phyloP scores from a whole-genome alignment of 2,888 invertebrate species.

The Lissonota sp. region DNA sequence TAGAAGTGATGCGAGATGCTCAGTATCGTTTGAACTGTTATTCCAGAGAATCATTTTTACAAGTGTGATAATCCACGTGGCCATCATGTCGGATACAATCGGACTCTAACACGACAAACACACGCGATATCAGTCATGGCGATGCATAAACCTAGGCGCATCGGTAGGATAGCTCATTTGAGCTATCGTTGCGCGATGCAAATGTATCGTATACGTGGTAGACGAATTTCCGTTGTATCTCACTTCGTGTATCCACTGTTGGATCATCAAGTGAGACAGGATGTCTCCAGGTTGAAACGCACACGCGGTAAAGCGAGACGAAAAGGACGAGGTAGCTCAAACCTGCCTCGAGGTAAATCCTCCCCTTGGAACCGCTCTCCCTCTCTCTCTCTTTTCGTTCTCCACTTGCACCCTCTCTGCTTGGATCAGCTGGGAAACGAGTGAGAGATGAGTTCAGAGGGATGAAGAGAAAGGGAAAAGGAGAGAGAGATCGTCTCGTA shows the following conservation, averaged over 20 bases:
- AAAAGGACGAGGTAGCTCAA: conserved; percentile 79
- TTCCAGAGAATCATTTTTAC: too few species aligned
- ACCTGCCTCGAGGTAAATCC: conserved; percentile 61
- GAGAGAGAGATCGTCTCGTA: conserved; percentile 34
- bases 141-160: conserved; percentile 40
- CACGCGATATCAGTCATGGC: conserved; percentile 42
- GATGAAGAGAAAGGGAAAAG: conserved; percentile 20
- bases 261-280: conserved; percentile 15
- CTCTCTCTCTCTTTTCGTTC: neutral
- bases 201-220: conserved; percentile 18
- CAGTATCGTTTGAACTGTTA: too few species aligned
- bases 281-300: conserved; percentile 8
- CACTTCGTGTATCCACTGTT: conserved; percentile 12
- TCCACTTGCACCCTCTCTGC: neutral
- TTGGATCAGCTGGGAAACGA: neutral
- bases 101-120: neutral
- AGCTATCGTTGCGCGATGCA: neutral
- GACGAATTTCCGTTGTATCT: conserved; percentile 42
- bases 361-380: neutral
- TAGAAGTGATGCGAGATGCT: too few species aligned
- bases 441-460: neutral
- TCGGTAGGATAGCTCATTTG: conserved; percentile 3
- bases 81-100: too few species aligned
- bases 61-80: too few species aligned
- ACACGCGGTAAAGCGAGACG: conserved; percentile 63